Evolutionary conservation across 2,797 vertebrate genomes (phyloP).

Genomic region (Oryzias dopingdopingensis): DNA sequence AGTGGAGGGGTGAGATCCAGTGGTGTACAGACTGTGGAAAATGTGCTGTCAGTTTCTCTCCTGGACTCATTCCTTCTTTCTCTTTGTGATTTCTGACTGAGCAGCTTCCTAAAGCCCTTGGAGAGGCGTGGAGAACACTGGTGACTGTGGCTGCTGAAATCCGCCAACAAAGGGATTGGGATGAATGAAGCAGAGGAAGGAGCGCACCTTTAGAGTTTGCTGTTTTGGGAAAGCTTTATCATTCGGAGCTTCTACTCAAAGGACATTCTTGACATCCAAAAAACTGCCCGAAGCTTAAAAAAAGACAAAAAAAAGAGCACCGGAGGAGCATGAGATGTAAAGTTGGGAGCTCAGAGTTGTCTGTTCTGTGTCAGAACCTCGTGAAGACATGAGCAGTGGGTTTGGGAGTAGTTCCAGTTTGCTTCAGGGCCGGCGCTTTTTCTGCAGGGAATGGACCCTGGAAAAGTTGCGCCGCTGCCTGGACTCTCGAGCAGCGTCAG

Average conservation of each 20-base stretch:
- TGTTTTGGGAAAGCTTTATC: constrained; percentile 11
- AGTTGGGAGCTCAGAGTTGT: constrained; percentile 26
- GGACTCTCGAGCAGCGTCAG: constrained; percentile 50
- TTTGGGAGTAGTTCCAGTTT: constrained; percentile 63
- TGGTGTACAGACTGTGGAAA: constrained; percentile 41
- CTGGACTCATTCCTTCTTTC: constrained; percentile 30
- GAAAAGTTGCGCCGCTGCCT: constrained; percentile 77
- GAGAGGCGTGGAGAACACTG: constrained; percentile 7
- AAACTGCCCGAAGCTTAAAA: constrained; percentile 14
- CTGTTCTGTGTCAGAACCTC: constrained; percentile 24
- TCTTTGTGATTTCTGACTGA: constrained; percentile 39
- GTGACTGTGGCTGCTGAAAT: constrained; percentile 11
- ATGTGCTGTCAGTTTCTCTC: constrained; percentile 36
- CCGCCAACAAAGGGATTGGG: not conserved
- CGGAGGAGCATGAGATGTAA: constrained; percentile 61
- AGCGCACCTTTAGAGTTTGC: constrained; percentile 26
- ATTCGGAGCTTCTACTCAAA: no score
- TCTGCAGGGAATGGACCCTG: constrained; percentile 85
- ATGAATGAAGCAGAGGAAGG: constrained; percentile 8
- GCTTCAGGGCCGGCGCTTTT: constrained; percentile 77
- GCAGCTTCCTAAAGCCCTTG: constrained; percentile 16
- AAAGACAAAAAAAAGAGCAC: not conserved
- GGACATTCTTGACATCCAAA: not conserved
- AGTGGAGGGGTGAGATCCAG: constrained; percentile 32
- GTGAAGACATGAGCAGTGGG: constrained; percentile 66